Percentiles rank a stretch among this genome's conserved stretches.
Conservation (phyloP, 1,140 invertebrate genomes). For the Drosophila pseudoananassae region DNA sequence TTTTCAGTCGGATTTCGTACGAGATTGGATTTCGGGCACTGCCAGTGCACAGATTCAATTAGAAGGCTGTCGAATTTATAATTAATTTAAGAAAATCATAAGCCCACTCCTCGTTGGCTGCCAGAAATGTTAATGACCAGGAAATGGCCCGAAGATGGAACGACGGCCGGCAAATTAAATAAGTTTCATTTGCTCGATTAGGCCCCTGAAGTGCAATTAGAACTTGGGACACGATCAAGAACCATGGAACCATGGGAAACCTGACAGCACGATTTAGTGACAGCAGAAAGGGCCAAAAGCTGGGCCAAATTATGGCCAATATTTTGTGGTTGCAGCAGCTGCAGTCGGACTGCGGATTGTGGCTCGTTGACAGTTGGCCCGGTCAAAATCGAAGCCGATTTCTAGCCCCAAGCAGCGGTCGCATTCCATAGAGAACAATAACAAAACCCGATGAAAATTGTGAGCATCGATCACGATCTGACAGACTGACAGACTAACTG, state of each 20-base stretch:
- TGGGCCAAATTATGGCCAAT: conserved; percentile 36
- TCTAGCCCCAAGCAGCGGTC: conserved; percentile 58
- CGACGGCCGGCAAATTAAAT: conserved; percentile 14
- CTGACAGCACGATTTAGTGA: conserved; percentile 45
- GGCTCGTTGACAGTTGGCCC: conserved; percentile 60
- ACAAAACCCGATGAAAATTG: conserved; percentile 47
- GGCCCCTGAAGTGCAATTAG: background rate
- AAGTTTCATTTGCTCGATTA: background rate
- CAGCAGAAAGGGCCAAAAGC: conserved; percentile 35
- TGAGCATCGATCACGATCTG: conserved; percentile 74
- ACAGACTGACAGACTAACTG: conserved; percentile 41
- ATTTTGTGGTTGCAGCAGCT: conserved; percentile 43
- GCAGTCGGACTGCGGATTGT: conserved; percentile 33
- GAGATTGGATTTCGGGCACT: conserved; percentile 46
- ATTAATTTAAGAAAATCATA: conserved; percentile 76
- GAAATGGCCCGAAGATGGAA: conserved; percentile 35
- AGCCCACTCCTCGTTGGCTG: conserved; percentile 12
- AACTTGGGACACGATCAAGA: conserved; percentile 21
- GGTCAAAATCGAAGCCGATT: conserved; percentile 57
- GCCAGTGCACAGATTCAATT: conserved; percentile 50
- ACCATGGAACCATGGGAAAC: conserved; percentile 36
- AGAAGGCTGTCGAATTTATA: conserved; percentile 58
- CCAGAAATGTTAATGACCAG: conserved; percentile 61
- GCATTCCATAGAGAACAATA: conserved; percentile 71
- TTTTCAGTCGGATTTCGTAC: conserved; percentile 57